Evolutionary conservation across 2,797 vertebrate genomes (phyloP).

Genomic region (Cuculus canorus): DNA sequence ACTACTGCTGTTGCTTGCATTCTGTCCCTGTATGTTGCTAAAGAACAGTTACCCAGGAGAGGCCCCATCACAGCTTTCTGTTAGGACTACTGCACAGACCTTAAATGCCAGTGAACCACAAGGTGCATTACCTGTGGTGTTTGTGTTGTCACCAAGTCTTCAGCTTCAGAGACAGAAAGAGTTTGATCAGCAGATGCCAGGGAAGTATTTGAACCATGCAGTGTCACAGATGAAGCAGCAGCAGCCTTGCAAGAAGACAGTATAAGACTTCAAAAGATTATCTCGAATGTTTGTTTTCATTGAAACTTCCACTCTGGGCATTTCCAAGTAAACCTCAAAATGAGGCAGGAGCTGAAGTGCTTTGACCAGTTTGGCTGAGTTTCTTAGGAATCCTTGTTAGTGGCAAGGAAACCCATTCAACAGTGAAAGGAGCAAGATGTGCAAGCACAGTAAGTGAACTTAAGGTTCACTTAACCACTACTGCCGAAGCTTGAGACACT

Average conservation of each 20-base stretch:
- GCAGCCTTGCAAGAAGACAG: slow-evolving; percentile 49
- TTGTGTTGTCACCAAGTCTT: slow-evolving; percentile 73
- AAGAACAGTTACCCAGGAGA: background rate
- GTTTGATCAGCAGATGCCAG: slow-evolving; percentile 78
- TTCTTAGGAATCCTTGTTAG: background rate
- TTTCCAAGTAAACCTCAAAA: background rate
- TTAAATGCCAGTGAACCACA: background rate
- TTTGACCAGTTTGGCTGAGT: background rate
- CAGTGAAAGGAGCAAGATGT: background rate
- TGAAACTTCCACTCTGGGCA: background rate
- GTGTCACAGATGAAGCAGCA: slow-evolving; percentile 60
- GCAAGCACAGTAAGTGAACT: background rate
- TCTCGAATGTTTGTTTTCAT: background rate
- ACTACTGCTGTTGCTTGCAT: background rate
- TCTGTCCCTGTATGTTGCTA: background rate
- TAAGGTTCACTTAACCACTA: background rate
- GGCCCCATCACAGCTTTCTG: background rate
- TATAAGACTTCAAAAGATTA: background rate
- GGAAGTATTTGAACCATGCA: slow-evolving; percentile 71
- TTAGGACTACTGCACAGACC: background rate
- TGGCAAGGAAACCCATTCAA: background rate
- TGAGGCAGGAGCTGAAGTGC: background rate
- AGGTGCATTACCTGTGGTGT: slow-evolving; percentile 72
- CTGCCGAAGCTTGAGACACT: background rate
- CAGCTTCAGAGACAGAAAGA: slow-evolving; percentile 76